Percentiles rank a stretch among this genome's conserved stretches.
phyloP scores from a whole-genome alignment of 2,888 invertebrate genomes.

The Cryptosula pallasiana region DNA sequence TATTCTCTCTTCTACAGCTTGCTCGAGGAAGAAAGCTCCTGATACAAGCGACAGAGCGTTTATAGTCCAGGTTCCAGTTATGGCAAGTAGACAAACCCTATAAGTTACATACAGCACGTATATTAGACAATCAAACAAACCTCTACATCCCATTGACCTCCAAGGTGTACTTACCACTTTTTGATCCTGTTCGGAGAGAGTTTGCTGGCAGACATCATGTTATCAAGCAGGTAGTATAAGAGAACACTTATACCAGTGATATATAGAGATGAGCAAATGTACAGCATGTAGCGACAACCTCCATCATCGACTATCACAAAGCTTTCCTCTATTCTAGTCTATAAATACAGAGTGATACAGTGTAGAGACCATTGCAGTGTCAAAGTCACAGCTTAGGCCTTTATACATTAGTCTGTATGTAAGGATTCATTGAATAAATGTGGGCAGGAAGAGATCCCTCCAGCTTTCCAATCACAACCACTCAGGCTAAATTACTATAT shows the following conservation, averaged over 20 bases:
- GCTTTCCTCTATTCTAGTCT: not conserved
- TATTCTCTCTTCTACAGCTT: conserved; percentile 36
- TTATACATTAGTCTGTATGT: no score
- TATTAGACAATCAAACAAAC: not conserved
- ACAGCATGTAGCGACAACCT: conserved; percentile 29
- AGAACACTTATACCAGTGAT: conserved; percentile 34
- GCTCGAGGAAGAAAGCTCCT: conserved; percentile 38
- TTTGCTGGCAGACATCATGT: conserved; percentile 43
- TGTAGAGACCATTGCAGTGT: no score
- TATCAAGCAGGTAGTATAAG: conserved; percentile 46
- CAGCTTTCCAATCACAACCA: no score
- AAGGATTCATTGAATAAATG: no score
- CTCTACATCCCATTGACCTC: not conserved
- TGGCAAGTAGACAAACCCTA: conserved; percentile 42
- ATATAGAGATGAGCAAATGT: conserved; percentile 30
- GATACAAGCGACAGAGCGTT: conserved; percentile 35
- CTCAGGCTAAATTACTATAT: no score
- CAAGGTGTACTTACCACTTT: conserved; percentile 37
- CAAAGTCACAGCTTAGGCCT: no score
- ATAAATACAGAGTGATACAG: no score
- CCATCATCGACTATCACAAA: not conserved
- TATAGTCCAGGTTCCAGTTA: conserved; percentile 42
- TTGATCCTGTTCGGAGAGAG: conserved; percentile 46
- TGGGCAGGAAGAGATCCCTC: no score
- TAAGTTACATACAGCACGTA: not conserved